These are phyloP conservation scores for Lithodes maja DNA, from an alignment of 2,888 invertebrate genomes.

Conservation along the genomic window DNA sequence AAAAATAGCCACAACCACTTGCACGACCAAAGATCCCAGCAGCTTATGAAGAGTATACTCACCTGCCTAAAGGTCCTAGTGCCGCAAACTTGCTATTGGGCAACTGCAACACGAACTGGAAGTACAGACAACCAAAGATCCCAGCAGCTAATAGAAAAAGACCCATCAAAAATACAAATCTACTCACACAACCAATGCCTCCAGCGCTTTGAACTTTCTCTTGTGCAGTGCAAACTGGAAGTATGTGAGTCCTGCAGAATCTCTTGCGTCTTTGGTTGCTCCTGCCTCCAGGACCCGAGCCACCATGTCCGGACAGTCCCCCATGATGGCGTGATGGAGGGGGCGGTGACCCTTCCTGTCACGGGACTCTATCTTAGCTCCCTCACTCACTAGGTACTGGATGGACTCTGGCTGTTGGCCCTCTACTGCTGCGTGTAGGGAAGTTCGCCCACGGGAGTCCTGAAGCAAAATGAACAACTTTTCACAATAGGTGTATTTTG, in stretches of 20 bases:
- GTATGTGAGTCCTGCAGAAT: constrained; percentile 35
- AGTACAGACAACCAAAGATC: too few species aligned
- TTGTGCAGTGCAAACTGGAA: constrained; percentile 42
- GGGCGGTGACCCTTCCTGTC: constrained; percentile 43
- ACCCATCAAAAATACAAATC: too few species aligned
- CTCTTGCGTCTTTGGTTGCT: constrained; percentile 5
- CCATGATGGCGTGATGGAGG: constrained; percentile 56
- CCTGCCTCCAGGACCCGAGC: constrained; percentile 13
- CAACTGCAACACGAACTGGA: too few species aligned
- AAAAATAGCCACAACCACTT: too few species aligned
- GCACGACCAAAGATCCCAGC: too few species aligned
- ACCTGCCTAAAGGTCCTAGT: too few species aligned
- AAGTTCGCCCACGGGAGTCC: constrained; percentile 40
- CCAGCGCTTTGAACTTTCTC: constrained; percentile 44
- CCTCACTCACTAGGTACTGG: constrained; percentile 17
- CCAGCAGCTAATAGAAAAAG: too few species aligned
- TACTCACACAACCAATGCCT: constrained; percentile 41
- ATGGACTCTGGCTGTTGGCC: constrained; percentile 20
- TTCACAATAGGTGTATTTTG: too few species aligned
- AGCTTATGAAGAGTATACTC: too few species aligned
- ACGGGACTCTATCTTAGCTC: constrained; percentile 27
- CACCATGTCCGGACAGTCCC: constrained; percentile 25
- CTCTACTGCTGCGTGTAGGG: constrained; percentile 46
- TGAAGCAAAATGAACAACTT: neutral
- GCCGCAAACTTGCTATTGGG: too few species aligned